Evolutionary conservation across 1,140 invertebrate species (phyloP), one percentile per base, ranked within the genome.

Genomic region (Drosophila auraria): DNA sequence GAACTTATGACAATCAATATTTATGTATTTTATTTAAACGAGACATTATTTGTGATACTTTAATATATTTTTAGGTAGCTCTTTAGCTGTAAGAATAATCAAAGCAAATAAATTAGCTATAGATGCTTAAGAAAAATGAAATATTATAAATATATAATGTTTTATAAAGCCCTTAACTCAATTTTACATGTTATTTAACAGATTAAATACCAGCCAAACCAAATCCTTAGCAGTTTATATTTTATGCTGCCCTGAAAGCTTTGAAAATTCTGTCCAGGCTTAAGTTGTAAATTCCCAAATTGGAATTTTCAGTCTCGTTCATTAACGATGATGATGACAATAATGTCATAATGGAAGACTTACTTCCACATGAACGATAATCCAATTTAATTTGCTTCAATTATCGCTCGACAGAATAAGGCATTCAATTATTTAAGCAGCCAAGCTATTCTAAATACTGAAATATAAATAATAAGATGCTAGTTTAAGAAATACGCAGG

Each of bases 321-420:
- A 51, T 44, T 59, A 59, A 73, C 15, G 11, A 49, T 15, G 20
- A 51, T 27, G 45, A 36, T 15, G 20, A 51, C 27, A 61, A 61
- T 23, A 30, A 65, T 47, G 57, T 47, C 30, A 66, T 45, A 25
- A 66, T 12, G 15, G 42, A 47, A 33, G 51, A 51, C 54, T 73
- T 73, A 60, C 1, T 42, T 36, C 17, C 66, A 73, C 70, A 20
- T 73, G 70, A 44, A 58, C 27, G 38, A 36, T 73, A 72, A 73
- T 73, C 68, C 30, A 42, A 59, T 36, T 58, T 20, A 36, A 42
- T 51, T 44, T 27, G 36, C 27, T 15, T 42, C 38, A 60, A 47
- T 51, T 68, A 30, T 27, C 25, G 9, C 14, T 17, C 33, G 23
- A 14, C 23, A 8, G 12, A 33, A 15, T 23, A 11, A n/a, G 11